A percentile compares a stretch with the other conserved stretches of the same genome.
Conservation (phyloP, 1,140 invertebrate genomes). For the Medauroidea extradentata region DNA sequence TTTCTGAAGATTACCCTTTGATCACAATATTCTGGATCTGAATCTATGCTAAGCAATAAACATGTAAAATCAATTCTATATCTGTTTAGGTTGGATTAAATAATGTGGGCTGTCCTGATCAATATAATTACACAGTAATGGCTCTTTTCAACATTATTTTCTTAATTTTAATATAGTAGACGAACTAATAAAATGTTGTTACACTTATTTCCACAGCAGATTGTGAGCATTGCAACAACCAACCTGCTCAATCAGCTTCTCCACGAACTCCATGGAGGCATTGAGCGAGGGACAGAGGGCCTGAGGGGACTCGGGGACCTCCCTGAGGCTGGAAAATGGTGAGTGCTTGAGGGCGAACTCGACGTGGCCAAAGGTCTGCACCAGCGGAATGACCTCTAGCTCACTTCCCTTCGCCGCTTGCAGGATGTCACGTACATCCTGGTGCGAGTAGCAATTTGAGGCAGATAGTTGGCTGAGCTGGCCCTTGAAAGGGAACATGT, state of each 20-base stretch:
- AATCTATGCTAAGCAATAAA: no score
- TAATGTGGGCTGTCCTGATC: no score
- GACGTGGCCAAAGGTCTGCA: constrained; percentile 95
- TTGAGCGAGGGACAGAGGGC: constrained; percentile 77
- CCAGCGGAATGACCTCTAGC: constrained; percentile 82
- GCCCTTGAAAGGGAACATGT: constrained; percentile 91
- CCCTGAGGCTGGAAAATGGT: constrained; percentile 70
- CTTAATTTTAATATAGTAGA: not conserved
- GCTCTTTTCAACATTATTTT: not conserved
- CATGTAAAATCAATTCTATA: no score
- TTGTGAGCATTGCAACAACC: constrained; percentile 32
- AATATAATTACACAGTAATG: not conserved
- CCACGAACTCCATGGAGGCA: constrained; percentile 65
- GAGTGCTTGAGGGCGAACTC: constrained; percentile 84
- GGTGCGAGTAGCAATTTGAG: constrained; percentile 68
- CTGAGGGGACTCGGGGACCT: constrained; percentile 70
- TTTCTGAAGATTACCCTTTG: no score
- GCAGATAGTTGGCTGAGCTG: constrained; percentile 60
- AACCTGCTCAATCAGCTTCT: constrained; percentile 79
- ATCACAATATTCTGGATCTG: no score
- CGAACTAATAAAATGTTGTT: not conserved
- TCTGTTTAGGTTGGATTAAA: no score
- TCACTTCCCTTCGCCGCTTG: constrained; percentile 57
- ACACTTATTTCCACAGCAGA: no score
- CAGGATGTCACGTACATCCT: constrained; percentile 62